phyloP scores from a whole-genome alignment of 2,797 vertebrate species.

The Synanceia verrucosa region DNA sequence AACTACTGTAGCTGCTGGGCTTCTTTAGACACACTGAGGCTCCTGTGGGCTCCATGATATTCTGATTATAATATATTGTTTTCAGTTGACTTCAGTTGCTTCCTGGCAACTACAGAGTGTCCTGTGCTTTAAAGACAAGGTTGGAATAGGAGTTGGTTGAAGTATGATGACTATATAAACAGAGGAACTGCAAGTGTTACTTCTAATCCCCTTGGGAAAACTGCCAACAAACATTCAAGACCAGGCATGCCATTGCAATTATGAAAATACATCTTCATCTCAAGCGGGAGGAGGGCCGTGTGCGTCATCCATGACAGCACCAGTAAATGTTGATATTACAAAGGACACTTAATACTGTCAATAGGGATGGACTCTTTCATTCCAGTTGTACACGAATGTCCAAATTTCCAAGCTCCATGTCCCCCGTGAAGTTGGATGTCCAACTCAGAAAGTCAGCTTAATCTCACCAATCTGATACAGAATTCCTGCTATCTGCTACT shows the following conservation, averaged over 20 bases:
- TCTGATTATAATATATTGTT: not conserved
- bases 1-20: not conserved
- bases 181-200: slow-evolving; percentile 49
- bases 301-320: slow-evolving; percentile 14
- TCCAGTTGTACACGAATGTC: no score
- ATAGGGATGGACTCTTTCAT: slow-evolving; percentile 3
- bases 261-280: slow-evolving; percentile 20
- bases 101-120: slow-evolving; percentile 19
- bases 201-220: slow-evolving; percentile 21
- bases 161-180: slow-evolving; percentile 48
- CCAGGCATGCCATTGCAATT: slow-evolving; percentile 1
- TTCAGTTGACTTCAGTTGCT: not conserved
- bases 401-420: no score
- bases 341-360: slow-evolving; percentile 15
- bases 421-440: no score
- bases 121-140: not conserved
- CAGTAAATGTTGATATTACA: slow-evolving; percentile 53
- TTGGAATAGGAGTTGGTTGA: slow-evolving; percentile 23
- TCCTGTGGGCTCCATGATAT: not conserved
- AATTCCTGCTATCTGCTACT: no score
- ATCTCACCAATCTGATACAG: no score
- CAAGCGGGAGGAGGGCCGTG: not conserved
- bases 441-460: no score
- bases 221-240: slow-evolving; percentile 35
- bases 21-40: not conserved